These are phyloP conservation scores for Ophiothrix spiculata DNA, from an alignment of 35 echinoderm and acorn worm species.

Conservation along the genomic window DNA sequence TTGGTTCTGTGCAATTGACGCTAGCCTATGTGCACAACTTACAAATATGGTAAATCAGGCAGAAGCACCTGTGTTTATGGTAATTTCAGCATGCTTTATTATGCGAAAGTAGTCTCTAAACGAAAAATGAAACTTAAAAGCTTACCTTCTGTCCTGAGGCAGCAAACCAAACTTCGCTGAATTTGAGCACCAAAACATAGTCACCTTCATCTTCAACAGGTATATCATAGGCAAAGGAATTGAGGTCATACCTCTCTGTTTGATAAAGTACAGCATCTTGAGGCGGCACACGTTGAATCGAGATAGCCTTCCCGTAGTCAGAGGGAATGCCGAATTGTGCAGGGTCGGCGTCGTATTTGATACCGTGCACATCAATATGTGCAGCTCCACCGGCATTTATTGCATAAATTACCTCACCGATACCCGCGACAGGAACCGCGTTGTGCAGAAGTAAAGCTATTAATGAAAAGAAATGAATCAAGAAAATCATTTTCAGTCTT, in stretches of 20 bases:
- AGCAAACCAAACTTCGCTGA: conserved; percentile 94
- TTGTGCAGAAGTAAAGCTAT: conserved; percentile 26
- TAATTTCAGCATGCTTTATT: too few species aligned
- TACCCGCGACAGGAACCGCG: conserved; percentile 4
- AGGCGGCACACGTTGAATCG: conserved; percentile 68
- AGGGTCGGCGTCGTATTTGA: conserved; percentile 66
- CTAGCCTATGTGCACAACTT: too few species aligned
- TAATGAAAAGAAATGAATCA: neutral
- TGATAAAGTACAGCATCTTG: conserved; percentile 88
- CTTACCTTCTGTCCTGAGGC: conserved; percentile 78
- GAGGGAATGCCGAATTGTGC: conserved; percentile 62
- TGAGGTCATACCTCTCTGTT: conserved; percentile 90
- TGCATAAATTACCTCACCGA: conserved; percentile 71
- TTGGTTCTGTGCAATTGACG: too few species aligned
- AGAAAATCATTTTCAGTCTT: neutral
- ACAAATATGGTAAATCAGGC: too few species aligned
- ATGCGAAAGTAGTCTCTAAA: too few species aligned
- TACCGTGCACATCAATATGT: conserved; percentile 76
- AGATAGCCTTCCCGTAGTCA: conserved; percentile 79
- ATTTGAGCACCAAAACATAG: conserved; percentile 92
- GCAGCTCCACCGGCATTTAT: conserved; percentile 84
- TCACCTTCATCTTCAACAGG: conserved; percentile 90
- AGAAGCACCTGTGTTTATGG: too few species aligned
- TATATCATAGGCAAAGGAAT: conserved; percentile 73
- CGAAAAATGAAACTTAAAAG: too few species aligned